Base-by-base conservation (phyloP, 2,797 vertebrate species). In the Sternarchorhynchus goeldii region DNA sequence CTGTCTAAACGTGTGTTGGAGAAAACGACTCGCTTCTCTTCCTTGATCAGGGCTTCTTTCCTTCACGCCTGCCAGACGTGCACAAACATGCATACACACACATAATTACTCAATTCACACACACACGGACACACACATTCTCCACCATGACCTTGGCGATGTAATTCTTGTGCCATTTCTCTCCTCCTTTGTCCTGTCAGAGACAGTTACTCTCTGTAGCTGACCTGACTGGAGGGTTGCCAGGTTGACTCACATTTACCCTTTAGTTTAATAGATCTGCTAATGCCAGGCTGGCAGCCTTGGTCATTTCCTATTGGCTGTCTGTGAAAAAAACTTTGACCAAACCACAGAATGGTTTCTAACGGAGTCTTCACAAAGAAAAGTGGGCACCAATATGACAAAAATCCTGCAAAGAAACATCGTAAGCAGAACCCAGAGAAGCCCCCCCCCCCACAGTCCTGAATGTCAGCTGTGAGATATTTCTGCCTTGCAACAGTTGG, bases 221-320 rank as follows among this genome's bases (percentile, higher is more conserved):
- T 32, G 57, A 62, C 58, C 78, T 5, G n/a, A 20, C 36, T 31
- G 4, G 53, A 45, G 55, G 68, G 41, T 81, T 83, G 84, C 73
- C 76, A 83, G 75, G 56, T 79, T 77, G 34, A 57, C 50, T 76
- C 29, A 78, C 39, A 73, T 64, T 75, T 83, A 73, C 70, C 73
- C 66, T 79, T 81, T 77, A 80, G 20, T 64, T 68, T 53, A 73
- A 65, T 69, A 18, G 12, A 66, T 45, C 60, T 55, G 10, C 60
- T 50, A 66, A 73, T 77, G 58, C 57, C 45, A 29, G 39, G 60
- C 50, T 70, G 18, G 62, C 58, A 75, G 55, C 32, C 3, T 39
- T 21, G 20, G 16, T 12, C 29, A 10, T 57, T 14, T 62, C n/a
- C 21, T 77, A n/a, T 36, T 2, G 18, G 18, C 25, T 39, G 50